Conservation (phyloP, 2,113 vertebrate genomes). For the Brachirus orientalis region DNA sequence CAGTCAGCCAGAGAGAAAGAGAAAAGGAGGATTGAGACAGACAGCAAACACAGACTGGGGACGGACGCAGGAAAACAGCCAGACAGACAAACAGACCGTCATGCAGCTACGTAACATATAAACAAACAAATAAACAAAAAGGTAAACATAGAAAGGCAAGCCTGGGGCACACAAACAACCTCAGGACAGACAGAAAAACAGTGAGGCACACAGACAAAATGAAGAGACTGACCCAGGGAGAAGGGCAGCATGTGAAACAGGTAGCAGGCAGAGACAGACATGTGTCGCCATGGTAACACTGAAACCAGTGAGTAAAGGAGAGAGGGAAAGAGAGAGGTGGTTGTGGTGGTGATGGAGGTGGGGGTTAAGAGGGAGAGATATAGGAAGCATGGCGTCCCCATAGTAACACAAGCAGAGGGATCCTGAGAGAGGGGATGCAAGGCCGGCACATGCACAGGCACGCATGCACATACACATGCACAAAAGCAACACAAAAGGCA, state of each 20-base stretch:
- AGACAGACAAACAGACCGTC: constrained; percentile 19
- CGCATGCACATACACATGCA: constrained; percentile 42
- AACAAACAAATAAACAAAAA: constrained; percentile 37
- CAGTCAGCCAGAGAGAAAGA: constrained; percentile 55
- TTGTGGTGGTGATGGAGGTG: constrained; percentile 4
- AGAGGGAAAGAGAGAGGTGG: constrained; percentile 24
- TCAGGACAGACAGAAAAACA: constrained; percentile 35
- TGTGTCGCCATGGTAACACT: constrained; percentile 76
- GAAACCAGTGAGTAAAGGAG: constrained; percentile 61
- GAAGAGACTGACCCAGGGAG: constrained; percentile 53
- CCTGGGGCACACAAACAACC: constrained; percentile 28
- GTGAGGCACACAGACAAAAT: not conserved
- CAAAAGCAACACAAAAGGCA: constrained; percentile 66
- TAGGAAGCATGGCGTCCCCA: constrained; percentile 78
- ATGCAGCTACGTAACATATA: constrained; percentile 29
- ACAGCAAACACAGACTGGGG: constrained; percentile 52
- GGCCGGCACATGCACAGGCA: constrained; percentile 19
- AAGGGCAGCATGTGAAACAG: constrained; percentile 67
- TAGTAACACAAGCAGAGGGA: constrained; percentile 79
- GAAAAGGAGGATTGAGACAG: constrained; percentile 32
- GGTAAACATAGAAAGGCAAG: constrained; percentile 38
- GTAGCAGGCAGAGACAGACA: constrained; percentile 73
- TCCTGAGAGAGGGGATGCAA: constrained; percentile 67
- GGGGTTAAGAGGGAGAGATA: constrained; percentile 38
- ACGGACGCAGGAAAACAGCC: constrained; percentile 22